Evolutionary conservation across 2,113 vertebrate genomes (phyloP), one percentile per base, ranked within the genome.

Genomic region (Podarcis muralis): DNA sequence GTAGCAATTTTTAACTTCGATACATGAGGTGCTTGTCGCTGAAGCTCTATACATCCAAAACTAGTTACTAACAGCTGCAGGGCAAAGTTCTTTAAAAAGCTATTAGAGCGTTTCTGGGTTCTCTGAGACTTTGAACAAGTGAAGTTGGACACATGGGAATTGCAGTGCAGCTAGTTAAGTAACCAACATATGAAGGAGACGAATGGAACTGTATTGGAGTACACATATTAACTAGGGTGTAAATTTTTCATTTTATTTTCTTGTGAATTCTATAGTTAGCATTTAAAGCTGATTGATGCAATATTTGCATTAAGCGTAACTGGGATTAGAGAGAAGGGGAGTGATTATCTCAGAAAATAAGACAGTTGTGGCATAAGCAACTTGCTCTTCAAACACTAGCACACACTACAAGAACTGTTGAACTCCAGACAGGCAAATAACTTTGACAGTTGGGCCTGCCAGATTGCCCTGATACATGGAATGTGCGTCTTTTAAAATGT

Each of bases 1-100:
- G 90, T 94, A 94, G 91, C 89, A 94, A 94, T 97, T 95, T 94
- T 93, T 94, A 96, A 91, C 87, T 90, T 93, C 81, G 94, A 72
- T 92, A 90, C 88, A 84, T 94, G 88, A 95, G 92, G 84, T 92
- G 79, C 91, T 91, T 93, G 76, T 93, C 93, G 95, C 80, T 85
- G 13, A 83, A 93, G 89, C 87, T 91, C 94, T 94, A 90, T 92
- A 88, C 87, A 81, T 92, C 94, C 93, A 92, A 88, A 93, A 76
- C 93, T 92, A 95, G 93, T 96, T 95, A 95, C 93, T 95, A 94
- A 95, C 86, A 96, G 95, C 94, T 95, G 89, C 90, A 87, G 94
- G 91, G 88, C 92, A 94, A 89, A 92, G 82, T 94, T 96, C 92
- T 89, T 91, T 18, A 89, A 90, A 93, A 92, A 95, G 86, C 84